These are phyloP conservation scores for Babyrousa celebensis DNA, from an alignment of 2,797 vertebrate genomes.

Conservation along the genomic window DNA sequence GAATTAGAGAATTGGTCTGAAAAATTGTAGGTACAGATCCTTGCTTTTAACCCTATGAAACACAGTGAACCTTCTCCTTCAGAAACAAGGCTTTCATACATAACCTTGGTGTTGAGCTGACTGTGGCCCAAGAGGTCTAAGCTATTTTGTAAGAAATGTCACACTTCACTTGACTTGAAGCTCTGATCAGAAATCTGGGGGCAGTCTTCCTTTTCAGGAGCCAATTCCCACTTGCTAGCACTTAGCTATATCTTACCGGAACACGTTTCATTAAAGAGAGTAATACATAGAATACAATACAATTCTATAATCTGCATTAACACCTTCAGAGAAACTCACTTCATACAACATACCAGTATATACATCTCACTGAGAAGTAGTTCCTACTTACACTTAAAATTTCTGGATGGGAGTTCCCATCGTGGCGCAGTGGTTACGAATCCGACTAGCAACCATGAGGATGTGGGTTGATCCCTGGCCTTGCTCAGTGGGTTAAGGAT, in stretches of 20 bases:
- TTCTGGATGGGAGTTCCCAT: neutral
- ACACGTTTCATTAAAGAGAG: neutral
- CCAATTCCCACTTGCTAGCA: neutral
- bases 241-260: neutral
- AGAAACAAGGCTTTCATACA: neutral
- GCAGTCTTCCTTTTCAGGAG: conserved; percentile 26
- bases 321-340: neutral
- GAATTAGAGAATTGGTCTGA: conserved; percentile 77
- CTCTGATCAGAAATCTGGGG: neutral
- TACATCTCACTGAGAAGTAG: neutral
- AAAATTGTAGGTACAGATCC: conserved; percentile 60
- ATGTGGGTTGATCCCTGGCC: too few species aligned
- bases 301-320: neutral
- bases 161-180: neutral
- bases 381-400: neutral
- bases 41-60: conserved; percentile 78
- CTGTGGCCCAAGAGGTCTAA: neutral
- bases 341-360: neutral
- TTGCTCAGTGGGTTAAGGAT: too few species aligned
- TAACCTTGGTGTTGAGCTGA: neutral
- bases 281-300: neutral
- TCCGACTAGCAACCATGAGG: too few species aligned
- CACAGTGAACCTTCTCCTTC: conserved; percentile 59
- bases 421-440: too few species aligned
- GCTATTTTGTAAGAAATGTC: neutral